Conservation (phyloP, 2,797 vertebrate species). For the Peromyscus melanophrys region DNA sequence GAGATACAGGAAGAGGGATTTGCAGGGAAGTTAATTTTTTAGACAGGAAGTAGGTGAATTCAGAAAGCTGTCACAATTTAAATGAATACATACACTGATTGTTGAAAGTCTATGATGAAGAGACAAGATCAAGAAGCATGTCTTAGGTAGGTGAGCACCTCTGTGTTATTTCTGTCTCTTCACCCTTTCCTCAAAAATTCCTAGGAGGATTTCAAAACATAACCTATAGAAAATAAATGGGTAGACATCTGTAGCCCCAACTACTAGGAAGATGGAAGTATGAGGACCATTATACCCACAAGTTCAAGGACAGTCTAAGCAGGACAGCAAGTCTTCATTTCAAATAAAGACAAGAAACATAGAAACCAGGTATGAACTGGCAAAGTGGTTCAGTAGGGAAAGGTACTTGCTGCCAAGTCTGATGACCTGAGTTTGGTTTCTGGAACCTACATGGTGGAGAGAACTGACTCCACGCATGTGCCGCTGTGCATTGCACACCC, state of each 20-base stretch:
- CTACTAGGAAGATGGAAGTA: background rate
- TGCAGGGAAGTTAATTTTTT: background rate
- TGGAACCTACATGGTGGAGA: background rate
- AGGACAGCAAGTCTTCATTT: background rate
- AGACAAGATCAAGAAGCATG: background rate
- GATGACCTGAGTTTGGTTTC: background rate
- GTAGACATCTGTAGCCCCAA: background rate
- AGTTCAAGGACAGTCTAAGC: background rate
- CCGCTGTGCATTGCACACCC: no score
- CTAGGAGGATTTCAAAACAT: background rate
- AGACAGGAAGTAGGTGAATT: background rate
- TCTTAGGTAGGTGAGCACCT: background rate
- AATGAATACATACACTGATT: background rate
- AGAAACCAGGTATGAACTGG: background rate
- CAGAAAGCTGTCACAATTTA: background rate
- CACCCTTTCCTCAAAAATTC: background rate
- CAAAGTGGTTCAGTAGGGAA: background rate
- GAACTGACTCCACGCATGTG: background rate
- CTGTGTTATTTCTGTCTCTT: background rate
- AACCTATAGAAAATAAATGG: background rate
- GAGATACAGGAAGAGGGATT: background rate
- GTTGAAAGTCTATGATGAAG: background rate
- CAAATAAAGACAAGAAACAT: background rate
- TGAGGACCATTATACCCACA: background rate
- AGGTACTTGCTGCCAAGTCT: background rate